Conservation (phyloP, 92 coral and sea anemone species). For the Bergia puertoricense region DNA sequence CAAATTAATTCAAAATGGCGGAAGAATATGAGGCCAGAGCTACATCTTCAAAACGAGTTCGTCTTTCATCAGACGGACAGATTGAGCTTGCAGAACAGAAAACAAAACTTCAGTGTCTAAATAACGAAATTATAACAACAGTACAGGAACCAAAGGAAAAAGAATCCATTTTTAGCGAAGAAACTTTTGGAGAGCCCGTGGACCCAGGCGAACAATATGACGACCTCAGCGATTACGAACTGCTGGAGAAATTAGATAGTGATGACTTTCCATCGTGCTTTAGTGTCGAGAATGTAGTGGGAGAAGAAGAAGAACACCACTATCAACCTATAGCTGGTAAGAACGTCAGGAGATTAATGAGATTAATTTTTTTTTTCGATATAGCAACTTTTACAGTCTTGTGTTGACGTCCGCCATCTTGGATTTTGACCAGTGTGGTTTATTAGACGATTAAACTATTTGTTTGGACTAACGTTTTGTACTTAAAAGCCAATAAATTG, state of each 20-base stretch:
- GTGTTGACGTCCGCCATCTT: constrained; percentile 81
- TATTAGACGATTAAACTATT: background rate
- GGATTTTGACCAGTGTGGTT: constrained; percentile 43
- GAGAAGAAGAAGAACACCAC: constrained; percentile 66
- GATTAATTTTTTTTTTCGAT: background rate
- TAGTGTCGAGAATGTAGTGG: constrained; percentile 82
- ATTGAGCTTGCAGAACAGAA: constrained; percentile 35
- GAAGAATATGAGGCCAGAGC: constrained; percentile 57
- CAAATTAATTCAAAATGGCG: constrained; percentile 82
- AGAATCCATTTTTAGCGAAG: constrained; percentile 12
- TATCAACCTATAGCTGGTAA: constrained; percentile 98
- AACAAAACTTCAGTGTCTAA: background rate
- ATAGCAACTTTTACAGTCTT: background rate
- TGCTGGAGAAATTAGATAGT: constrained; percentile 59
- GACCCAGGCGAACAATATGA: constrained; percentile 81
- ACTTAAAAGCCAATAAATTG: background rate
- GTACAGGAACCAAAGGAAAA: constrained; percentile 34
- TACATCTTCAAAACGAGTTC: constrained; percentile 74
- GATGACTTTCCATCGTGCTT: constrained; percentile 83
- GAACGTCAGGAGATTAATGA: background rate
- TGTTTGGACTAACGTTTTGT: background rate
- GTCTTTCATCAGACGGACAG: constrained; percentile 76
- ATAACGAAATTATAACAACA: background rate
- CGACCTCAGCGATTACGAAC: constrained; percentile 50
- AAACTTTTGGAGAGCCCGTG: constrained; percentile 20